Base-by-base conservation (phyloP, 2,888 invertebrate genomes). In the Trimorus sp. region DNA sequence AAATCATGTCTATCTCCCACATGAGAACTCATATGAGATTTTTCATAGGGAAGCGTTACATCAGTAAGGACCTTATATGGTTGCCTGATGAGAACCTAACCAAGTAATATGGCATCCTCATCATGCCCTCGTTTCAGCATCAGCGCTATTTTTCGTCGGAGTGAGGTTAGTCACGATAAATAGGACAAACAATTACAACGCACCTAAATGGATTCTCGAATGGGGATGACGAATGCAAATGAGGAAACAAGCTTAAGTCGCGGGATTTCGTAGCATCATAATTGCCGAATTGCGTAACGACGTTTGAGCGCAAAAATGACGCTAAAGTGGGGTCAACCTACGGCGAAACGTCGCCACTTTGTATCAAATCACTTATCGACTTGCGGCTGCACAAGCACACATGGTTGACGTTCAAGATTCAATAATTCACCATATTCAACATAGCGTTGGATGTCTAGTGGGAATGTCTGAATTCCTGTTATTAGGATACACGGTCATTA, bases 401-500 rank as follows among this genome's bases (percentile, higher is more conserved):
- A 71, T 70, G 69, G 70, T 65, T 42, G 56, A 59, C 70, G 48
- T 77, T 53, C 49, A 53, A 51, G 69, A 74, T 68, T 79, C 79
- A 74, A 68, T 74, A 79, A 79, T 74, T 79, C 74, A 74, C 74
- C 42, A 62, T 69, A 75, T 79, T 79, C 80, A 75, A 66, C 68
- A 81, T 81, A 75, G 68, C 53, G 51, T 62, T 53, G 40, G 65
- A 51, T 75, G 75, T 70, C 63, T 73, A 48, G 62, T 56, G 42
- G 66, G 63, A 60, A 66, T 76, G 81, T 77, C 73, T 62, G 69
- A 60, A 69, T 82, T 74, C 53, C 68, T 60, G 77, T 77, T 68
- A 74, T 82, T 82, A 77, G 76, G 76, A 73, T 82, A 77, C 76
- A 74, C 73, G 77, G 69, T 40, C 74, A 77, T 82, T 82, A 82